Conservation (phyloP, 2,888 invertebrate genomes). For the Margaritifera margaritifera region DNA sequence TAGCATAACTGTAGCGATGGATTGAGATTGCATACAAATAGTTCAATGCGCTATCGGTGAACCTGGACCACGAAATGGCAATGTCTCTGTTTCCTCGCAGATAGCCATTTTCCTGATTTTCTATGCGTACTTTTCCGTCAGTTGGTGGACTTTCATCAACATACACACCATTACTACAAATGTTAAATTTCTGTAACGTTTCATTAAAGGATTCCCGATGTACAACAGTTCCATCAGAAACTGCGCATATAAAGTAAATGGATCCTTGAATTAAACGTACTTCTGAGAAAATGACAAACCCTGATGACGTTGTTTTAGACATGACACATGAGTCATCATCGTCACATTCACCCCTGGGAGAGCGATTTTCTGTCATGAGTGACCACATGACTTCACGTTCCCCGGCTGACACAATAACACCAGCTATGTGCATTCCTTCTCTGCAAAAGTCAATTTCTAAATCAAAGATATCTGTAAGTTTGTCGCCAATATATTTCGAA, state of each 20-base stretch:
- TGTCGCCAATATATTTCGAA: slow-evolving; percentile 3
- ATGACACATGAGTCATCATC: slow-evolving; percentile 7
- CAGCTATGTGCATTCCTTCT: neutral
- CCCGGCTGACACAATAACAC: neutral
- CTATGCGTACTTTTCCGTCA: slow-evolving; percentile 9
- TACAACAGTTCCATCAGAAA: too few relatives aligned
- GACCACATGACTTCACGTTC: slow-evolving; percentile 11
- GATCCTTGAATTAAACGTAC: neutral
- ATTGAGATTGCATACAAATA: slow-evolving; percentile 5
- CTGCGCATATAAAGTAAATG: slow-evolving; percentile 2
- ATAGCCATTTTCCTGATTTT: slow-evolving; percentile 11
- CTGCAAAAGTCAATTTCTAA: slow-evolving; percentile 6
- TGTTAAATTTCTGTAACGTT: slow-evolving; percentile 2
- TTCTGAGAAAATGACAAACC: slow-evolving; percentile 4
- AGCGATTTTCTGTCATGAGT: slow-evolving; percentile 3
- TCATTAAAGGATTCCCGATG: neutral
- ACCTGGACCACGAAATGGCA: slow-evolving; percentile 9
- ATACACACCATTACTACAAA: slow-evolving; percentile 21
- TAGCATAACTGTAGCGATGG: slow-evolving; percentile 12
- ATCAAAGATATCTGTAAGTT: slow-evolving; percentile 3
- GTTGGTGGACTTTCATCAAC: slow-evolving; percentile 16
- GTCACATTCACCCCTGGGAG: slow-evolving; percentile 6
- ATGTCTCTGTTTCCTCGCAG: slow-evolving; percentile 7
- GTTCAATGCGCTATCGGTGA: slow-evolving; percentile 5
- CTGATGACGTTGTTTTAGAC: neutral